phyloP scores from a whole-genome alignment of 2,888 invertebrate genomes.

The Choristoneura rosaceana region DNA sequence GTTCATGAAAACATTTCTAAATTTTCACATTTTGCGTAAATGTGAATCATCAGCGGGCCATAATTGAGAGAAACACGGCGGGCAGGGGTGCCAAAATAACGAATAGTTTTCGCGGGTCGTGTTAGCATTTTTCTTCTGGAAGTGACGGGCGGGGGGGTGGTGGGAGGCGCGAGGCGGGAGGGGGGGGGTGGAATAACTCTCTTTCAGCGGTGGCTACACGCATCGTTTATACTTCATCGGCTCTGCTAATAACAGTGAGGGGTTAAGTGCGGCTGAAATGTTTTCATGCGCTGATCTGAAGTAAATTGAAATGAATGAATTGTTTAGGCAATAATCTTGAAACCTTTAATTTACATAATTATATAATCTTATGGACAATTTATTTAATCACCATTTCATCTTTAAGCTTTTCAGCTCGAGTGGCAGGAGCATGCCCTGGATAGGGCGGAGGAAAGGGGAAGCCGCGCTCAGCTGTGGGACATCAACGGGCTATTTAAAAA shows the following conservation, averaged over 20 bases:
- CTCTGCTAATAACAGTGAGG: conserved; percentile 70
- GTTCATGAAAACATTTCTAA: too few species aligned
- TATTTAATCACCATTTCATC: too few species aligned
- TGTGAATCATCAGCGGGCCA: conserved; percentile 59
- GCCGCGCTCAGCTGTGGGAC: too few species aligned
- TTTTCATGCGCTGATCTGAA: conserved; percentile 28
- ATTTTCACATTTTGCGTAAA: conserved; percentile 30
- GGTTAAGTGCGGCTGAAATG: conserved; percentile 43
- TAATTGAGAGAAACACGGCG: conserved; percentile 72
- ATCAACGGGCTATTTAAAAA: too few species aligned
- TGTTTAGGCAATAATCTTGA: not conserved
- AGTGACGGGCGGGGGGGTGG: conserved; percentile 66
- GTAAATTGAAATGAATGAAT: not conserved
- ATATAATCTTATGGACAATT: not conserved
- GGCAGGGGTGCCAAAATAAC: conserved; percentile 84
- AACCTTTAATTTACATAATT: not conserved
- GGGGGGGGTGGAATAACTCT: conserved; percentile 67
- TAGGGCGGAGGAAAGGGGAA: too few species aligned
- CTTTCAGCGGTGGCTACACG: conserved; percentile 77
- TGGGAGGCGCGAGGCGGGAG: conserved; percentile 46
- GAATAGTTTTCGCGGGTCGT: conserved; percentile 85
- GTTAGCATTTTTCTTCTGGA: conserved; percentile 86
- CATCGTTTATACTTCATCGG: conserved; percentile 84
- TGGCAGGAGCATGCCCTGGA: too few species aligned
- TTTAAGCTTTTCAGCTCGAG: too few species aligned